A percentile compares a stretch with the other conserved stretches of the same genome.
Evolutionary conservation across 37 sponge, comb jelly and placozoan species (phyloP).

Genomic region (Bolinopsis microptera): DNA sequence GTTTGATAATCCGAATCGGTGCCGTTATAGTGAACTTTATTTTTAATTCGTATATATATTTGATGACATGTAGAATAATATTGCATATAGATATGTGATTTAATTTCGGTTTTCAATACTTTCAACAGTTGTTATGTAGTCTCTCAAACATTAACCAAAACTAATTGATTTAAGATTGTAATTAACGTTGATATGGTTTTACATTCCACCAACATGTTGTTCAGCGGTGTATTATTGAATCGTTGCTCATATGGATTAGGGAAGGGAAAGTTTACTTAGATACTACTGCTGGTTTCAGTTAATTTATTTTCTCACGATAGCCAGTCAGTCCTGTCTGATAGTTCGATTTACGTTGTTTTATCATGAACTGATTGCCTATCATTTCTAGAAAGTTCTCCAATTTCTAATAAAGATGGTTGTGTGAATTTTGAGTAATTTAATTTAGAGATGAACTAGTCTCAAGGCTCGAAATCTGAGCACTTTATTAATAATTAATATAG

Average conservation of each 20-base stretch:
- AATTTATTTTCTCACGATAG: neutral
- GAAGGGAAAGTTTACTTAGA: too few species aligned
- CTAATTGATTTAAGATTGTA: neutral
- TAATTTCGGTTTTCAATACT: neutral
- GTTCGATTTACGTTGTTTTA: too few species aligned
- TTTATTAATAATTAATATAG: too few species aligned
- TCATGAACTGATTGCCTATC: too few species aligned
- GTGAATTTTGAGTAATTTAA: too few species aligned
- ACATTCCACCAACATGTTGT: neutral
- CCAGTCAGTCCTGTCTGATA: neutral
- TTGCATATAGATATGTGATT: neutral
- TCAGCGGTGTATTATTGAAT: neutral
- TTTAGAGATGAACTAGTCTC: too few species aligned
- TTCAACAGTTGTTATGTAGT: neutral
- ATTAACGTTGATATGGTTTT: neutral
- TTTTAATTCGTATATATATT: neutral
- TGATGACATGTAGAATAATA: neutral
- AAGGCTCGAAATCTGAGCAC: too few species aligned
- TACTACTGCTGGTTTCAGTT: neutral
- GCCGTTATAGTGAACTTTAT: neutral
- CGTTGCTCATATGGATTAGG: too few species aligned
- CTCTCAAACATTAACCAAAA: neutral
- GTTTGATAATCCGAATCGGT: neutral
- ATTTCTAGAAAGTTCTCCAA: too few species aligned
- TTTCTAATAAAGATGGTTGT: too few species aligned